These are phyloP conservation scores for Cephalotes varians DNA, from an alignment of 2,888 invertebrate species.

Conservation along the genomic window DNA sequence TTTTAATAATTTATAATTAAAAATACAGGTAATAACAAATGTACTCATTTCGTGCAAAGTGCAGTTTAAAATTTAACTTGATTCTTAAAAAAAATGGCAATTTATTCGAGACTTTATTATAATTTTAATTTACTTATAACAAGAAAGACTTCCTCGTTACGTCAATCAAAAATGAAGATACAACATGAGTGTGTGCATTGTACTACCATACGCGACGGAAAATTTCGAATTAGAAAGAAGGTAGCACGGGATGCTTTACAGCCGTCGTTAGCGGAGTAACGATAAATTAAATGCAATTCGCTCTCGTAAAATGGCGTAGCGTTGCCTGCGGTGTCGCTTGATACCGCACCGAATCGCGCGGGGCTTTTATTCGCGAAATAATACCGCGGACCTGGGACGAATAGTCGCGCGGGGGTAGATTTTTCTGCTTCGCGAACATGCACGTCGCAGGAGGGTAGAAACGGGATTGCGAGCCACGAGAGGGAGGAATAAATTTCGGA, in stretches of 20 bases:
- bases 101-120: neutral
- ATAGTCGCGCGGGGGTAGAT: slow-evolving; percentile 32
- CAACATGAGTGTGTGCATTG: neutral
- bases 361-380: slow-evolving; percentile 50
- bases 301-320: slow-evolving; percentile 37
- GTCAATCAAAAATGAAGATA: neutral
- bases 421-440: slow-evolving; percentile 51
- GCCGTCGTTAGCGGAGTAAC: slow-evolving; percentile 40
- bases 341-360: slow-evolving; percentile 28
- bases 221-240: slow-evolving; percentile 25
- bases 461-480: slow-evolving; percentile 31
- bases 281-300: slow-evolving; percentile 50
- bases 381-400: slow-evolving; percentile 8
- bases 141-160: neutral
- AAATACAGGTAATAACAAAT: slow-evolving; percentile 2
- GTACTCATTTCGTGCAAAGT: neutral
- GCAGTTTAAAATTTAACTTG: neutral
- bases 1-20: neutral
- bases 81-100: neutral
- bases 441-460: slow-evolving; percentile 44
- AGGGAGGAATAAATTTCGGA: slow-evolving; percentile 62
- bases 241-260: slow-evolving; percentile 16
- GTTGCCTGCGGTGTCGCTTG: slow-evolving; percentile 35
- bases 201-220: slow-evolving; percentile 3
- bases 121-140: neutral